These are phyloP conservation scores for Drosophila sproati DNA, from an alignment of 1,140 invertebrate genomes.

Conservation along the genomic window DNA sequence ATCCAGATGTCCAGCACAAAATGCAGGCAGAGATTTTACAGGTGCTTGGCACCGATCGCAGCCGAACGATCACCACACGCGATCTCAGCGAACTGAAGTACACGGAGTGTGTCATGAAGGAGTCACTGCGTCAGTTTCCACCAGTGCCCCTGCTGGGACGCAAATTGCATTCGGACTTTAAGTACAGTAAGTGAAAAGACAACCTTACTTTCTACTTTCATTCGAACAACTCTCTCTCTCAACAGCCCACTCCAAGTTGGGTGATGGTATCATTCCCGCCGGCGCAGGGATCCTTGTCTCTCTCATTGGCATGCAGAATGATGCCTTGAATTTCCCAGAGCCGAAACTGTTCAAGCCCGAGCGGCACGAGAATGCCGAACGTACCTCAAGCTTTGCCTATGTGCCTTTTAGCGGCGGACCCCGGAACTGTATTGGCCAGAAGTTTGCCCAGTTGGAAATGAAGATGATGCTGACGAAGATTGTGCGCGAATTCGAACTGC, in stretches of 20 bases:
- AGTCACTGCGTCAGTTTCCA: conserved; percentile 89
- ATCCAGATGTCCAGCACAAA: conserved; percentile 70
- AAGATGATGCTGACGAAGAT: conserved; percentile 79
- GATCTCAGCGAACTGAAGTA: conserved; percentile 88
- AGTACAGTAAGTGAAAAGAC: conserved; percentile 58
- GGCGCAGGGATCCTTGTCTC: conserved; percentile 62
- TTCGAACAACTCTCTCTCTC: background rate
- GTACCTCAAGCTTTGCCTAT: conserved; percentile 86
- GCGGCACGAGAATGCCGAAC: conserved; percentile 85
- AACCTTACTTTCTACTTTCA: background rate
- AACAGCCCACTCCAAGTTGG: conserved; percentile 49
- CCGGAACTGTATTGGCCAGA: conserved; percentile 89
- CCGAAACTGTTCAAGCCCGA: conserved; percentile 87
- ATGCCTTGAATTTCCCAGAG: conserved; percentile 30
- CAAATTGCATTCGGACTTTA: conserved; percentile 87
- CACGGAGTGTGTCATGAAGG: conserved; percentile 90
- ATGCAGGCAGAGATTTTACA: conserved; percentile 71
- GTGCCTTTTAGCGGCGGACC: conserved; percentile 90
- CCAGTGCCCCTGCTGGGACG: conserved; percentile 86
- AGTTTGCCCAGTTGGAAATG: conserved; percentile 80
- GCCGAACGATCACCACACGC: conserved; percentile 80
- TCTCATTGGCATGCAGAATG: conserved; percentile 69
- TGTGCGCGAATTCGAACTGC: conserved; percentile 75
- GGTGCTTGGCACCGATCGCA: conserved; percentile 84
- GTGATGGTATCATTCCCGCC: conserved; percentile 57